phyloP scores from a whole-genome alignment of 2,888 invertebrate genomes.

The Mesorhabditis sp. region DNA sequence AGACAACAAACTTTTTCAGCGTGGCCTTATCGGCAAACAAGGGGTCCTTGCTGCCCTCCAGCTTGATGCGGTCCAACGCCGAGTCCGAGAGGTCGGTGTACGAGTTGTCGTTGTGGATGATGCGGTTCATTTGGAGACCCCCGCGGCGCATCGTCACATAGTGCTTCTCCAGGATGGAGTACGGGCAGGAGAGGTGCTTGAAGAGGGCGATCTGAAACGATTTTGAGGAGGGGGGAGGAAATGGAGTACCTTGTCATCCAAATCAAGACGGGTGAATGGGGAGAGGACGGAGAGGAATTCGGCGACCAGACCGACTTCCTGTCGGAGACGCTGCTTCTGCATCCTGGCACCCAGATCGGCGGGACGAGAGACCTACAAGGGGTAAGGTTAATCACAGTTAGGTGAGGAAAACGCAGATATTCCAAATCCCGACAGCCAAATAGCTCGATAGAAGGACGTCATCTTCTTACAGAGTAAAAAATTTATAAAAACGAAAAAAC shows the following conservation, averaged over 20 bases:
- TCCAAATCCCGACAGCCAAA: too few species aligned
- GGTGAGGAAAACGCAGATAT: not conserved
- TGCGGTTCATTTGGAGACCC: conserved; percentile 29
- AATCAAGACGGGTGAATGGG: conserved; percentile 21
- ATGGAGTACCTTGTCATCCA: conserved; percentile 28
- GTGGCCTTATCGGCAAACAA: conserved; percentile 26
- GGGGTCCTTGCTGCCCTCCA: conserved; percentile 14
- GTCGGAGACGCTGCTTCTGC: conserved; percentile 13
- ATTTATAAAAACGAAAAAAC: too few species aligned
- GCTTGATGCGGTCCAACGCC: conserved; percentile 19
- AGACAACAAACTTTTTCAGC: conserved; percentile 14
- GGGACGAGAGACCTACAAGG: not conserved
- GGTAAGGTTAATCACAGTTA: not conserved
- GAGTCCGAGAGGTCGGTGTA: conserved; percentile 30
- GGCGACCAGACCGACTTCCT: conserved; percentile 26
- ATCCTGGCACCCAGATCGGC: not conserved
- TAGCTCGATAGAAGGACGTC: too few species aligned
- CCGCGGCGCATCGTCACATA: conserved; percentile 36
- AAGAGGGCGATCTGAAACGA: conserved; percentile 31
- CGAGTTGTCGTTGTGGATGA: conserved; percentile 27
- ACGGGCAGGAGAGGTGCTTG: conserved; percentile 31
- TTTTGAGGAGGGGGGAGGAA: too few species aligned
- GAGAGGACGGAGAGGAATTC: conserved; percentile 31
- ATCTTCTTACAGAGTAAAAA: too few species aligned
- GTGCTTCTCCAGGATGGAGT: conserved; percentile 45